Evolutionary conservation across 2,888 invertebrate species (phyloP).

Genomic region (Caenorhabditis sp.): DNA sequence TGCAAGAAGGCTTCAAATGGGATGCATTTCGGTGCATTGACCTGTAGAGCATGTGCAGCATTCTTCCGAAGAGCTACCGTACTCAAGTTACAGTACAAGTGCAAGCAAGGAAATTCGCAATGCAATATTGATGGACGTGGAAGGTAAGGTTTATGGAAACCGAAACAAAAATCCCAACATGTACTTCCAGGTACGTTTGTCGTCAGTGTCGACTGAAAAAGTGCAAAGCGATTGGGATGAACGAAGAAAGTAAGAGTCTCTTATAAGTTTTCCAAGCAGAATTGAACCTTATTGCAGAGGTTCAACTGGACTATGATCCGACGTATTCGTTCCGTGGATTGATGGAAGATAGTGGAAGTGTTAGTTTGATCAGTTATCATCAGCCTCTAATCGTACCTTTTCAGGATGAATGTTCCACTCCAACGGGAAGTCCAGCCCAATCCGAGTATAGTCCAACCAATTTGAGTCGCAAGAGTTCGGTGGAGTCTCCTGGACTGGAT

Average conservation of each 20-base stretch:
- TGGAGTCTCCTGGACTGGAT: conserved; percentile 41
- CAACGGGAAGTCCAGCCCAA: conserved; percentile 44
- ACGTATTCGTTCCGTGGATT: conserved; percentile 51
- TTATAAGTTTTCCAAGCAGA: background rate
- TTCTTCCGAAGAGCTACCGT: conserved; percentile 66
- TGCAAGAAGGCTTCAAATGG: conserved; percentile 50
- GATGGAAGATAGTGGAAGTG: conserved; percentile 55
- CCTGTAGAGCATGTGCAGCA: conserved; percentile 62
- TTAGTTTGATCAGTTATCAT: conserved; percentile 15
- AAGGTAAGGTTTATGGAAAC: conserved; percentile 13
- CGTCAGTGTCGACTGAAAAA: conserved; percentile 47
- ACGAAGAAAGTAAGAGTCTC: conserved; percentile 43
- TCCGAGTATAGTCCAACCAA: conserved; percentile 39
- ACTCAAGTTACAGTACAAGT: conserved; percentile 59
- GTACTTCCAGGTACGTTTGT: conserved; percentile 44
- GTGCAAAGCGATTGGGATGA: conserved; percentile 59
- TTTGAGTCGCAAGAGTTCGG: conserved; percentile 30
- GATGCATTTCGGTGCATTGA: conserved; percentile 53
- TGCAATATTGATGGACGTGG: conserved; percentile 60
- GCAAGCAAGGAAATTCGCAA: conserved; percentile 41
- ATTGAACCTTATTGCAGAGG: conserved; percentile 26
- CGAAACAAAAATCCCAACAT: background rate
- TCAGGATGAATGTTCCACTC: conserved; percentile 49
- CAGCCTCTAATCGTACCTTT: background rate
- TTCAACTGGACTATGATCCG: conserved; percentile 61